phyloP scores from a whole-genome alignment of 92 coral and sea anemone species.

The Phenganax subtilis region DNA sequence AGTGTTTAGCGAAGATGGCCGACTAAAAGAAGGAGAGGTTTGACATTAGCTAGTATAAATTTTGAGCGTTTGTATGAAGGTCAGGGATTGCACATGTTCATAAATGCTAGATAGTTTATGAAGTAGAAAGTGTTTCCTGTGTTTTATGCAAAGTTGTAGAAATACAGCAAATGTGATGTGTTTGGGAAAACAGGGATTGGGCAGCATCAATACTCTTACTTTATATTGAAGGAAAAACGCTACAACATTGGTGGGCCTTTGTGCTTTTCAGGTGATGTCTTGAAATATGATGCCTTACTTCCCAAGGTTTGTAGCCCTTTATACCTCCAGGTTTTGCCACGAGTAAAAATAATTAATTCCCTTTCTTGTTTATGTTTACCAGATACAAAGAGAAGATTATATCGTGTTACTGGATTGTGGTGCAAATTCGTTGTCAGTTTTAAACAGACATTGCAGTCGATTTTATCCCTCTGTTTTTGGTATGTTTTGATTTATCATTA shows the following conservation, averaged over 20 bases:
- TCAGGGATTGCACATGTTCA: neutral
- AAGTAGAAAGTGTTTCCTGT: too few species aligned
- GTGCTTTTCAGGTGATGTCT: constrained; percentile 80
- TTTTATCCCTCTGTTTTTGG: constrained; percentile 75
- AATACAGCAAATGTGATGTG: too few species aligned
- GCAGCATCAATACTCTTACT: too few species aligned
- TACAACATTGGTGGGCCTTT: constrained; percentile 93
- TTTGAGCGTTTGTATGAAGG: neutral
- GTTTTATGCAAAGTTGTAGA: too few species aligned
- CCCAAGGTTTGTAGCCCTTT: constrained; percentile 54
- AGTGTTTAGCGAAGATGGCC: constrained; percentile 67
- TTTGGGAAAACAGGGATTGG: too few species aligned
- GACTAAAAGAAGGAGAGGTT: constrained; percentile 70
- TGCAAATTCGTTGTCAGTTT: constrained; percentile 64
- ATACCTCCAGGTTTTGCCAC: neutral
- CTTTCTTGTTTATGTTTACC: neutral
- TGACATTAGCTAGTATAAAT: neutral
- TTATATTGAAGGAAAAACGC: constrained; percentile 43
- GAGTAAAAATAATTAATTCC: too few species aligned
- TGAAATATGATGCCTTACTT: constrained; percentile 55
- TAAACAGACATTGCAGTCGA: constrained; percentile 85
- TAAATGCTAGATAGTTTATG: too few species aligned
- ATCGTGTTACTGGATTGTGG: constrained; percentile 83
- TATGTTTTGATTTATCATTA: constrained; percentile 15
- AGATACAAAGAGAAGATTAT: constrained; percentile 72